Evolutionary conservation across 2,888 invertebrate species (phyloP), one percentile per base, ranked within the genome.

Genomic region (Heliconius hortense): DNA sequence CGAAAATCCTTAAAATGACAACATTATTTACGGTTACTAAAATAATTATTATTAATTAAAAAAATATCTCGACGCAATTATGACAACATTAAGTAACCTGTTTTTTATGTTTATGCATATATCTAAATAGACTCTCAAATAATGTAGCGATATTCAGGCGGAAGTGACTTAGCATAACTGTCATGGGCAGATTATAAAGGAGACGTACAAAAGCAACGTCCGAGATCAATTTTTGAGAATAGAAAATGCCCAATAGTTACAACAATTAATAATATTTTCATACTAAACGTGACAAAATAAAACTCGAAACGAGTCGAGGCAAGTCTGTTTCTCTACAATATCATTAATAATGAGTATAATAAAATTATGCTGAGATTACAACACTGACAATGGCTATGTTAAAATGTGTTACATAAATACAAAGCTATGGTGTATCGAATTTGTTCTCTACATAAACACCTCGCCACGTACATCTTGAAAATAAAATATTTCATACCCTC

Each of bases 151-250:
- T 35, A 72, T 39, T 64, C 35, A 43, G 68, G 73, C 75, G 72
- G 63, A 72, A 74, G 63, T 31, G 60, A 28, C n/a, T 67, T 48
- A 75, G 53, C 53, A n/a, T 15, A 48, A 66, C 59, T 48, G 75
- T 74, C 78, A 63, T 73, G 74, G 60, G 73, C 77, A 75, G 39
- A n/a, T 56, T 56, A 56, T 56, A 56, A 21, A 56, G 2, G n/a
- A 60, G 39, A 73, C 70, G 72, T 63, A 63, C 62, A 43, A 28
- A 69, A 53, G 26, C 62, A 76, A 73, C 76, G 76, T 72, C 67
- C 39, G 80, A 81, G 81, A 81, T 80, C 81, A 79, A 76, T 77
- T 77, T 60, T 77, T 75, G 79, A 79, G 77, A 78, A 78, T 39
- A 78, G 48, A 76, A 76, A 79, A 80, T 72, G 74, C 79, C 77